Conservation (phyloP, 2,888 invertebrate species). For the Temnothorax rugatulus region DNA sequence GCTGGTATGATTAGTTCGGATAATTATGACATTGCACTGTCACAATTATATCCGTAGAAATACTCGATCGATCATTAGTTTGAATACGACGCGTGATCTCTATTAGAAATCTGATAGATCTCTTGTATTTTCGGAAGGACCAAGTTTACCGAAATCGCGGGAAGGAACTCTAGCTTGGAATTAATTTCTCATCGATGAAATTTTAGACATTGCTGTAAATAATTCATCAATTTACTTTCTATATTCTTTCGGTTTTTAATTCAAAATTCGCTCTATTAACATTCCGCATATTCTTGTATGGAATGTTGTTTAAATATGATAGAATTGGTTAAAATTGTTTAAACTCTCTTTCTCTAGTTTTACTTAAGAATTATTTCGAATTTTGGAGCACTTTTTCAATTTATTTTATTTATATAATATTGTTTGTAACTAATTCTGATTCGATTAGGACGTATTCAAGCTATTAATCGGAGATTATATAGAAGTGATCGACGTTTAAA, state of each 20-base stretch:
- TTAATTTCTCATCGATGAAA: neutral
- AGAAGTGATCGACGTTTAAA: neutral
- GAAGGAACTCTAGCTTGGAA: neutral
- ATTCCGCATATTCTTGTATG: neutral
- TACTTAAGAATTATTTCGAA: neutral
- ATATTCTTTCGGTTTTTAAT: neutral
- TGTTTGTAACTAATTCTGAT: slow-evolving; percentile 10
- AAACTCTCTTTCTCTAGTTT: neutral
- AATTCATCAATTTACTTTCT: neutral
- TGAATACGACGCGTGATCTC: neutral
- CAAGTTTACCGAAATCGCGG: neutral
- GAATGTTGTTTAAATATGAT: neutral
- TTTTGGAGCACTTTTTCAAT: neutral
- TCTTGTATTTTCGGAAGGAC: neutral
- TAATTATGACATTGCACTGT: slow-evolving; percentile 5
- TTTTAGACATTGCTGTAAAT: neutral
- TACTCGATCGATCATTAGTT: neutral
- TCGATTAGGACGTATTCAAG: neutral
- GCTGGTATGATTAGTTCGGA: slow-evolving; percentile 4
- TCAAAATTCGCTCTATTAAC: neutral
- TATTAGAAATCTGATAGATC: neutral
- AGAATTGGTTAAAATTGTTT: neutral
- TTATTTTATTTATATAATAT: neutral
- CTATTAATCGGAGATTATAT: neutral
- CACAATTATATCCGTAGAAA: neutral